A percentile compares a stretch with the other conserved stretches of the same genome.
These are phyloP conservation scores for Paratrypauchen microcephalus DNA, from an alignment of 2,797 vertebrate genomes.

Conservation along the genomic window DNA sequence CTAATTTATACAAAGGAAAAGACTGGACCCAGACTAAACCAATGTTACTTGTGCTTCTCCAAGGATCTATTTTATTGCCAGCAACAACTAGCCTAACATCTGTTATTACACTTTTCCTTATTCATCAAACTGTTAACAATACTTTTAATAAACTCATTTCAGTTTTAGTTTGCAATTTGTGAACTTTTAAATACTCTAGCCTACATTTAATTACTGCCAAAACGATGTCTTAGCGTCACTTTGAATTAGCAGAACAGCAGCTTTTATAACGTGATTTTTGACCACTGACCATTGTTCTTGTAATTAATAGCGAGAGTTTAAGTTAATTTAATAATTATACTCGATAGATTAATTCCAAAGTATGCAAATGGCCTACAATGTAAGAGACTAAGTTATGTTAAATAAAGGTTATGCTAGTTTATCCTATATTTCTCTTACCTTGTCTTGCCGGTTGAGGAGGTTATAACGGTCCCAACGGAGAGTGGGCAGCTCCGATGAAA, in stretches of 20 bases:
- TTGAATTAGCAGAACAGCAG: background rate
- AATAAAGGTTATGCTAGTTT: background rate
- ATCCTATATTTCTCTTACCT: slow-evolving; percentile 34
- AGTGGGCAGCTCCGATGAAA: slow-evolving; percentile 4
- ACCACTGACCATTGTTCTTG: too few relatives aligned
- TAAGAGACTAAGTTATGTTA: background rate
- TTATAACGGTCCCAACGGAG: slow-evolving; percentile 54
- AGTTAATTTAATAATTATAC: too few relatives aligned
- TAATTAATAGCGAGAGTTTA: too few relatives aligned
- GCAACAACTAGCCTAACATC: background rate
- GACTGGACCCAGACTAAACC: background rate
- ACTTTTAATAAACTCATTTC: background rate
- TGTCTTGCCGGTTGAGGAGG: slow-evolving; percentile 36
- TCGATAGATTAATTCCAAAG: background rate
- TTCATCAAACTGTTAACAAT: background rate
- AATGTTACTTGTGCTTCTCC: background rate
- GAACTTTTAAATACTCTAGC: background rate
- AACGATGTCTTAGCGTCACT: background rate
- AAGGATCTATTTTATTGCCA: background rate
- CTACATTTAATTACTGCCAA: background rate
- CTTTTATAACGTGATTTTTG: background rate
- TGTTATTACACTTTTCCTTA: background rate
- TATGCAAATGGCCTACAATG: background rate
- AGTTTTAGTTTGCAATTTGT: background rate
- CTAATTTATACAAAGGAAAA: background rate